These are phyloP conservation scores for Adoxophyes honmai DNA, from an alignment of 1,140 invertebrate species.

Conservation along the genomic window DNA sequence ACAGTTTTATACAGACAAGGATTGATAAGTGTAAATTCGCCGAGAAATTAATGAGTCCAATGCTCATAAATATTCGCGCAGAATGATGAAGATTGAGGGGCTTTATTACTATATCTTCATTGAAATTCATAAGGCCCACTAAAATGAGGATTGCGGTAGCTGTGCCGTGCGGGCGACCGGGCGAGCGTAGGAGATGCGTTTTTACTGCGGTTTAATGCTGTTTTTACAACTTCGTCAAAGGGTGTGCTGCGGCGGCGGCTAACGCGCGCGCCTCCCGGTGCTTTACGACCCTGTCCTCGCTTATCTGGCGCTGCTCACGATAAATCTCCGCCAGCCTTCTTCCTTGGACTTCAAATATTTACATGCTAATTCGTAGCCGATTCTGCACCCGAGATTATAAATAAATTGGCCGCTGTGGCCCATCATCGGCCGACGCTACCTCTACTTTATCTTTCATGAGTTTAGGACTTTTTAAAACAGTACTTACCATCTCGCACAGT, in stretches of 20 bases:
- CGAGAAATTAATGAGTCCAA: not conserved
- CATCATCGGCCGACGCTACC: slow-evolving; percentile 48
- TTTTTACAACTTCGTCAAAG: slow-evolving; percentile 75
- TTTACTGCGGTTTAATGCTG: slow-evolving; percentile 73
- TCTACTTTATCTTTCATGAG: slow-evolving; percentile 67
- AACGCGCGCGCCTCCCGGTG: slow-evolving; percentile 36
- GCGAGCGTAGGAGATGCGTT: slow-evolving; percentile 55
- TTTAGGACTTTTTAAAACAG: slow-evolving; percentile 60
- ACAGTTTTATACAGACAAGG: not conserved
- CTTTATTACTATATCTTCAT: slow-evolving; percentile 59
- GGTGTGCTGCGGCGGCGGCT: slow-evolving; percentile 51
- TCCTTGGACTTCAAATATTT: slow-evolving; percentile 76
- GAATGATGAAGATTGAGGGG: slow-evolving; percentile 29
- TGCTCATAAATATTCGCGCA: slow-evolving; percentile 24
- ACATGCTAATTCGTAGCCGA: slow-evolving; percentile 74
- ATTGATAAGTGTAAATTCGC: not conserved
- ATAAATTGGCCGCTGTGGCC: slow-evolving; percentile 62
- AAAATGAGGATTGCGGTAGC: slow-evolving; percentile 49
- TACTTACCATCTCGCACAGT: slow-evolving; percentile 30
- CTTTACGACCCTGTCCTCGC: slow-evolving; percentile 67
- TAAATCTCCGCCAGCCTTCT: slow-evolving; percentile 69
- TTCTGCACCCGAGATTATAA: slow-evolving; percentile 72
- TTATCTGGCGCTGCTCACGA: slow-evolving; percentile 67
- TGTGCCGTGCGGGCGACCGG: not conserved
- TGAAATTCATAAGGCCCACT: slow-evolving; percentile 72